Percentiles rank a stretch among this genome's conserved stretches.
phyloP scores from a whole-genome alignment of 2,888 invertebrate species.

The Phortica magna region DNA sequence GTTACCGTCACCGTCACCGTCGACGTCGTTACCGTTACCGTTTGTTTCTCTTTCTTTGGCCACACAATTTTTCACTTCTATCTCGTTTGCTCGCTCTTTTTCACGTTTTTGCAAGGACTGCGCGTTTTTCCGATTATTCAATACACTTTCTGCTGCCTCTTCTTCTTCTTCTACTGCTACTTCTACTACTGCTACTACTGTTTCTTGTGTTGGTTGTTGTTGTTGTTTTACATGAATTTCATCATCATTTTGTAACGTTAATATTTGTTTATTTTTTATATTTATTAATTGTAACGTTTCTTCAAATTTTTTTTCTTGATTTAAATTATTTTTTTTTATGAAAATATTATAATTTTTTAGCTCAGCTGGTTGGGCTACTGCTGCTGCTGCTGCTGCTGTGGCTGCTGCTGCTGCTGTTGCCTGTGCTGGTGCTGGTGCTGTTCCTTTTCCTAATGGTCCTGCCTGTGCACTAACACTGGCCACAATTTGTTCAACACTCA shows the following conservation, averaged over 20 bases:
- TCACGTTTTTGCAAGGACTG: background rate
- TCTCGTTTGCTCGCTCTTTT: background rate
- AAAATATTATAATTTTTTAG: background rate
- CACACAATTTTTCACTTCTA: background rate
- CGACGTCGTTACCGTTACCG: constrained; percentile 38
- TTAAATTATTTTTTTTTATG: background rate
- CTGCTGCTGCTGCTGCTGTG: background rate
- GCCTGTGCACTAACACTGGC: background rate
- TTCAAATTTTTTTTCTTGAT: background rate
- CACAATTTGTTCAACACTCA: background rate
- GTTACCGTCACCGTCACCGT: constrained; percentile 38
- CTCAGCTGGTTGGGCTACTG: background rate
- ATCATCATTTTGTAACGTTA: background rate
- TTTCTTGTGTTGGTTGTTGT: constrained; percentile 34
- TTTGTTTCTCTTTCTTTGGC: background rate
- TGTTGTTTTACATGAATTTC: background rate
- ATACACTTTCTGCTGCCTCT: background rate
- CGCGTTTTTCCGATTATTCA: constrained; percentile 40
- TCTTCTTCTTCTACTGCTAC: constrained; percentile 43
- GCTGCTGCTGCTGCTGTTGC: constrained; percentile 24
- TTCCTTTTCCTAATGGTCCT: background rate
- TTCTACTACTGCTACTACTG: constrained; percentile 38
- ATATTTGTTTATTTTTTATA: constrained; percentile 22
- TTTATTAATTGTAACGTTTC: background rate
- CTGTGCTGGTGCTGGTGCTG: constrained; percentile 10